A percentile compares a stretch with the other conserved stretches of the same genome.
Evolutionary conservation across 2,888 invertebrate genomes (phyloP).

Genomic region (Charanyca ferruginea): DNA sequence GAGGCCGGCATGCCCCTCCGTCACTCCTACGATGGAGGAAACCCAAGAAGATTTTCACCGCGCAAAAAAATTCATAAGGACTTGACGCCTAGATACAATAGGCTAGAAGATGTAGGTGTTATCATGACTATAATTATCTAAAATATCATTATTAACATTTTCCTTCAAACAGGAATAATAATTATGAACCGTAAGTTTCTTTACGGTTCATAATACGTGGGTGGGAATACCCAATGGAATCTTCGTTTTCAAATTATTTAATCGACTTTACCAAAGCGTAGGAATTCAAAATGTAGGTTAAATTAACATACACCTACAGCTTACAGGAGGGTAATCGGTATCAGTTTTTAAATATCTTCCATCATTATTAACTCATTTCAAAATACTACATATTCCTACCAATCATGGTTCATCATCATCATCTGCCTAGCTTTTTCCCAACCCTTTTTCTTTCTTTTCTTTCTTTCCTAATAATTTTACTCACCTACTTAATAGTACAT

Average conservation of each 20-base stretch:
- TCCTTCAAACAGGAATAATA: background rate
- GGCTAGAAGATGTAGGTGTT: slow-evolving; percentile 3
- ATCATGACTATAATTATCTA: no score
- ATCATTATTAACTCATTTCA: no score
- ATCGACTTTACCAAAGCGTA: slow-evolving; percentile 16
- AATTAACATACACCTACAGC: slow-evolving; percentile 17
- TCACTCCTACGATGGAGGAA: no score
- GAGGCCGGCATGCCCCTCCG: no score
- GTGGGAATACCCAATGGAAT: slow-evolving; percentile 10
- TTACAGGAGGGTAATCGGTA: background rate
- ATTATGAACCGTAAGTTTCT: slow-evolving; percentile 13
- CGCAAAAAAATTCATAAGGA: no score
- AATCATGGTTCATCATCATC: no score
- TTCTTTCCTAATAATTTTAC: no score
- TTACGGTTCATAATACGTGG: background rate
- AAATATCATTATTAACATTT: slow-evolving; percentile 11
- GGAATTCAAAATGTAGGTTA: background rate
- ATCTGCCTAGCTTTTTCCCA: no score
- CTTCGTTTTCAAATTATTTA: background rate
- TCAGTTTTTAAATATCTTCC: background rate
- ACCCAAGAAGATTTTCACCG: no score
- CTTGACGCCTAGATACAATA: background rate
- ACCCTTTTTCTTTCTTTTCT: no score
- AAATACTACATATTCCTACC: no score
- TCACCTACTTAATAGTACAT: no score